Evolutionary conservation across 2,888 invertebrate species (phyloP), one percentile per base, ranked within the genome.

Genomic region (Hypena proboscidalis): DNA sequence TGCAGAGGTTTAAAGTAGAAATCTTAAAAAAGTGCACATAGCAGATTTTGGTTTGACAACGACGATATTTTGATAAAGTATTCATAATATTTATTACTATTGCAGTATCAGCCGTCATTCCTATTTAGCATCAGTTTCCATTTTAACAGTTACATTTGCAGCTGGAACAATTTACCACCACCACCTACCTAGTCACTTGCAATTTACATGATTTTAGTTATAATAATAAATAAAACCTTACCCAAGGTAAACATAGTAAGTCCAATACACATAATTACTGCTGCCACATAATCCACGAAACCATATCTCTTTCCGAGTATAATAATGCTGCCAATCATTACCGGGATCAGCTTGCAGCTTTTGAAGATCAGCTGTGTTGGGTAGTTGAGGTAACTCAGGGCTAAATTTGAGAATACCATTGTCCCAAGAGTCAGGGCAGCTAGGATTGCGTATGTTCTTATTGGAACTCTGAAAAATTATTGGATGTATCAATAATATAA

Each of bases 321-420:
- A 32, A 99, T 74, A 58, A 98, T 96, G 60, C 98, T 97, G 11
- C 99, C 99, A 50, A 98, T 94, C 78, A 99, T 93, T 0, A 99
- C 99, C 0, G 99, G 99, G 66, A 99, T 97, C 0, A 99, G 92
- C 81, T 99, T 99, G 83, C 99, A 99, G 79, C 98, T 98, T 82
- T 99, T 99, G 79, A 99, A 99, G 68, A 99, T 98, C 25, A 99
- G 95, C 91, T 98, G 98, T 0, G 98, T 99, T 0, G 99, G 98
- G 83, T 98, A 99, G 83, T 99, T 99, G 6, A 99, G 91, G 80
- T 97, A 98, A 32, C 97, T 98, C 6, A 99, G 92, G 1, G 98
- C 97, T 2, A 98, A 94, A 83, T 99, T 99, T 1, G 98, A 98
- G 52, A 98, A 93, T 0, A 98, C 97, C 97, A 99, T 99, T 1